A percentile compares a stretch with the other conserved stretches of the same genome.
Conservation (phyloP, 2,113 vertebrate genomes). For the Cynoglossus semilaevis region DNA sequence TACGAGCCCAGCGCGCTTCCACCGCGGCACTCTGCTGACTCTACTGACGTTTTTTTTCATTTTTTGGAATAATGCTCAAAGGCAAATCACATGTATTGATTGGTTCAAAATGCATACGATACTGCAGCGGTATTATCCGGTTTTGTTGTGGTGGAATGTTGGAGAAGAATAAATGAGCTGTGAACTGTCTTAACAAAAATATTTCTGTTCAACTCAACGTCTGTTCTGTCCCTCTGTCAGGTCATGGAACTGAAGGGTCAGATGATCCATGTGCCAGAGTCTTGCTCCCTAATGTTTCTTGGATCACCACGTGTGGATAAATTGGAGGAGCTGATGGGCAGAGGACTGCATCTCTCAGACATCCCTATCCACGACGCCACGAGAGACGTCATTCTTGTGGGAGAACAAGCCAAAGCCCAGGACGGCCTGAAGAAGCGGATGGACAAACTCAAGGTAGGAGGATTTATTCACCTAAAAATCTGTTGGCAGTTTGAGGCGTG, state of each 20-base stretch:
- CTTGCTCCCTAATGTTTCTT: conserved; percentile 90
- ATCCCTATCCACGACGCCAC: conserved; percentile 98
- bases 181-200: no score
- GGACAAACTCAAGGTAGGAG: conserved; percentile 91
- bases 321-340: conserved; percentile 95
- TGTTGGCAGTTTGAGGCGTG: no score
- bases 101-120: no score
- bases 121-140: no score
- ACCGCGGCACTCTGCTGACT: no score
- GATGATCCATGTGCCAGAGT: conserved; percentile 97
- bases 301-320: conserved; percentile 97
- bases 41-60: no score
- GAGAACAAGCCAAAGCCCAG: conserved; percentile 96
- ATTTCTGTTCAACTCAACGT: not conserved
- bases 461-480: not conserved
- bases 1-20: no score
- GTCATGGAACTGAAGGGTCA: conserved; percentile 99
- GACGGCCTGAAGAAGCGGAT: conserved; percentile 97
- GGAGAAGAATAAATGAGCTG: no score
- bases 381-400: conserved; percentile 94
- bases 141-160: no score
- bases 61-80: no score
- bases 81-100: no score
- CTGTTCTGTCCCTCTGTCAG: conserved; percentile 68
- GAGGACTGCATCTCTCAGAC: conserved; percentile 93